A percentile compares a stretch with the other conserved stretches of the same genome.
These are phyloP conservation scores for Ochropleura leucogaster DNA, from an alignment of 2,888 invertebrate genomes.

Conservation along the genomic window DNA sequence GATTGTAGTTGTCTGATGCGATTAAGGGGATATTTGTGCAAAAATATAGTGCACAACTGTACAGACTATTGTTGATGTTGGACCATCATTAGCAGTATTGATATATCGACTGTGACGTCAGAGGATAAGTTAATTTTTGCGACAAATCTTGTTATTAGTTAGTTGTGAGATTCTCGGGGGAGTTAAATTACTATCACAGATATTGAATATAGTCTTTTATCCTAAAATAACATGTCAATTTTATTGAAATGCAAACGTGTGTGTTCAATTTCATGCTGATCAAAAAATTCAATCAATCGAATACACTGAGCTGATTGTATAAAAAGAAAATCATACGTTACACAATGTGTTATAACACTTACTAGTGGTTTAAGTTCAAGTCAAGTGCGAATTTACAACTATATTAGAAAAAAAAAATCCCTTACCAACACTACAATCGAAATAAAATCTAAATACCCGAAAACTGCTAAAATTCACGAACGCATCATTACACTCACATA, in stretches of 20 bases:
- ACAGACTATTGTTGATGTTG: constrained; percentile 74
- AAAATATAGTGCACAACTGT: constrained; percentile 62
- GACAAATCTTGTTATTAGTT: constrained; percentile 59
- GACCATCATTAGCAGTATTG: constrained; percentile 84
- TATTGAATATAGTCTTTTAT: background rate
- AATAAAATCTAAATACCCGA: constrained; percentile 72
- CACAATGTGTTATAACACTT: constrained; percentile 51
- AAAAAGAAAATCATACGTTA: constrained; percentile 25
- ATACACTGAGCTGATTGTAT: constrained; percentile 4
- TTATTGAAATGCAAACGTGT: constrained; percentile 23
- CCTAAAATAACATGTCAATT: background rate
- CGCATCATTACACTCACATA: constrained; percentile 86
- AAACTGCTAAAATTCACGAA: constrained; percentile 87
- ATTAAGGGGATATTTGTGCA: constrained; percentile 1
- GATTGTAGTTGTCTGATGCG: background rate
- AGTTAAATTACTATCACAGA: constrained; percentile 8
- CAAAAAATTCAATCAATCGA: constrained; percentile 24
- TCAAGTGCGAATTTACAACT: constrained; percentile 63
- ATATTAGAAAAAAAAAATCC: constrained; percentile 53
- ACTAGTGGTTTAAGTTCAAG: constrained; percentile 47
- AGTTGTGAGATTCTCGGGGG: constrained; percentile 26
- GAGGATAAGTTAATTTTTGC: constrained; percentile 70
- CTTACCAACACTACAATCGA: constrained; percentile 63
- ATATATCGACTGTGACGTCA: constrained; percentile 80
- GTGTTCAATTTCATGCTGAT: background rate